Conservation (phyloP, 2,797 vertebrate genomes). For the Sebastes variabilis region DNA sequence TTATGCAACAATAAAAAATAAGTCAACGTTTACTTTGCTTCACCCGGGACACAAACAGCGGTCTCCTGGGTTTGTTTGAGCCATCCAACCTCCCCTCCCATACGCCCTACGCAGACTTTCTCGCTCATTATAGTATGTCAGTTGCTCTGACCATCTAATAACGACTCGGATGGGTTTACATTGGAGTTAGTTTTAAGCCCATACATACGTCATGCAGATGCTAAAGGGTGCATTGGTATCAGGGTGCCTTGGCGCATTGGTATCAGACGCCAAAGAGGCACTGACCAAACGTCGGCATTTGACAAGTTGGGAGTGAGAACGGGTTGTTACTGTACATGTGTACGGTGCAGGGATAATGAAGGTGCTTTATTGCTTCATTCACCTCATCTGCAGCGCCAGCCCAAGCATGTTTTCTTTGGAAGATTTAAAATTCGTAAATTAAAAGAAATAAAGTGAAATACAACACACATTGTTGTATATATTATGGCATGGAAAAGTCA, state of each 20-base stretch:
- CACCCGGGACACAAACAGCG: background rate
- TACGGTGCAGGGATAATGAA: background rate
- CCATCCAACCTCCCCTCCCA: background rate
- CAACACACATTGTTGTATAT: too few species aligned
- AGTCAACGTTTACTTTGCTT: too few species aligned
- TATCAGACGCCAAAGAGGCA: background rate
- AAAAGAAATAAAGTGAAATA: background rate
- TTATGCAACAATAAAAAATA: background rate
- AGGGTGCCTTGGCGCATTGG: background rate
- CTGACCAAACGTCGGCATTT: background rate
- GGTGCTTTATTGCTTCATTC: background rate
- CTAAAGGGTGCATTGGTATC: background rate
- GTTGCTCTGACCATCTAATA: background rate
- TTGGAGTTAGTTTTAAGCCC: background rate
- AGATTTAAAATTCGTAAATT: background rate
- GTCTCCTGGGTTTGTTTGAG: background rate
- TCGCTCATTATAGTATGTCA: background rate
- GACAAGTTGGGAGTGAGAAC: background rate
- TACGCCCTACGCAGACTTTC: background rate
- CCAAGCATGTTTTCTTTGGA: background rate
- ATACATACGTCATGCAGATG: background rate
- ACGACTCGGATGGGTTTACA: background rate
- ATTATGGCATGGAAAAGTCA: too few species aligned
- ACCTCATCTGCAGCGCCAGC: background rate
- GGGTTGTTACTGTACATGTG: background rate